Conservation (phyloP, 2,888 invertebrate genomes). For the Nemurella pictetii region DNA sequence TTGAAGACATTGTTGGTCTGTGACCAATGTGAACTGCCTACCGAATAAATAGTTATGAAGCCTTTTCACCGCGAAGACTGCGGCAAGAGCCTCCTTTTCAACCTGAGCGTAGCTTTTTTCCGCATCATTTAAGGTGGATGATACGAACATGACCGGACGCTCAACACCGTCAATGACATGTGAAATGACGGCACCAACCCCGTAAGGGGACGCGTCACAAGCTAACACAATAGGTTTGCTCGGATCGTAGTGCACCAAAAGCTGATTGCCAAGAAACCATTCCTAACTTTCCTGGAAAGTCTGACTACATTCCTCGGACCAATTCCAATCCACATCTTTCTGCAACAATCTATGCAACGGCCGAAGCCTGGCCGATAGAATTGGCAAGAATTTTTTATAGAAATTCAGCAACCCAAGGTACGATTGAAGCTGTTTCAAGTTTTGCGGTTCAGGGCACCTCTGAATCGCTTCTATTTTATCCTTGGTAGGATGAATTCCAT, state of each 20-base stretch:
- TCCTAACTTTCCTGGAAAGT: slow-evolving; percentile 20
- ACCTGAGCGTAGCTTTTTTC: slow-evolving; percentile 33
- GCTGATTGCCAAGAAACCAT: neutral
- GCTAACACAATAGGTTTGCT: slow-evolving; percentile 33
- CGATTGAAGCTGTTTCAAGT: slow-evolving; percentile 31
- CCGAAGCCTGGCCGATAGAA: slow-evolving; percentile 19
- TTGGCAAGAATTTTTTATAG: slow-evolving; percentile 35
- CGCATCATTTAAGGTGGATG: slow-evolving; percentile 20
- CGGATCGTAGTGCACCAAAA: slow-evolving; percentile 38
- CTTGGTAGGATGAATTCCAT: slow-evolving; percentile 32
- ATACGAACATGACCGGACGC: slow-evolving; percentile 27
- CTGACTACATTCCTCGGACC: neutral
- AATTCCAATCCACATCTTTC: slow-evolving; percentile 16
- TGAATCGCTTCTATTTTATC: slow-evolving; percentile 31
- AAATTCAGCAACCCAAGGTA: slow-evolving; percentile 37
- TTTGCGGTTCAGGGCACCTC: slow-evolving; percentile 25
- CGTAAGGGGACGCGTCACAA: too few relatives aligned
- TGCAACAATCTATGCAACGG: slow-evolving; percentile 9
- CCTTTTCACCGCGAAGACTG: slow-evolving; percentile 34
- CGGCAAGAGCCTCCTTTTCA: slow-evolving; percentile 29
- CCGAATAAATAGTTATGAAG: slow-evolving; percentile 45
- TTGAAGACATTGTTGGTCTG: slow-evolving; percentile 41
- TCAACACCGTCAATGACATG: slow-evolving; percentile 22
- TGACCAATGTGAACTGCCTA: slow-evolving; percentile 40
- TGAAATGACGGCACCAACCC: slow-evolving; percentile 37